Evolutionary conservation across 2,113 vertebrate species (phyloP), one percentile per base, ranked within the genome.

Genomic region (Hippocampus zosterae): DNA sequence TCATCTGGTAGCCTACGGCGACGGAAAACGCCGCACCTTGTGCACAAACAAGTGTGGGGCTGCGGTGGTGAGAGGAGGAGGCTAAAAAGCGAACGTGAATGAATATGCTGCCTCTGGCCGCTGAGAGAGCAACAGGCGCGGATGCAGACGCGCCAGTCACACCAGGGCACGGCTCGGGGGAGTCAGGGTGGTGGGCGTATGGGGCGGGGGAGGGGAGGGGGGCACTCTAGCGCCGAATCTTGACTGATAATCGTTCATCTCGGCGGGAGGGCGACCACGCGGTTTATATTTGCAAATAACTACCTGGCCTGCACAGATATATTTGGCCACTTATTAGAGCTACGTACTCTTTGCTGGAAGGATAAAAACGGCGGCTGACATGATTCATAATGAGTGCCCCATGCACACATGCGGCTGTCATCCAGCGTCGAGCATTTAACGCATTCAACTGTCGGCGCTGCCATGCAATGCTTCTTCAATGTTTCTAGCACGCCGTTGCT

Each of bases 401-500:
- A 48, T 71, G 71, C 78, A 85, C 79, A 71, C 78, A 84, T 70
- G 73, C 76, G 44, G 79, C 81, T 84, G 87, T 83, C 85, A 86
- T 65, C 80, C 71, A 67, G 64, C 80, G 70, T 61, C 29, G 80
- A 81, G 75, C 83, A 65, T 61, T 25, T 79, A 81, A 74, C 83
- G 63, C 80, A 84, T 87, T 80, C 79, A 82, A 79, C 81, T 72
- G 80, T 67, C 76, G 52, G 42, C 63, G 63, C 42, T 65, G 80
- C 80, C 68, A 23, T 63, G 77, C 84, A 81, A 53, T 89, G 88
- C 87, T 87, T 88, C 83, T 27, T 84, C 80, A 80, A 65, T 65
- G 63, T 65, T 65, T 67, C 65, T 23, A 6, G 29, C 74, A 80
- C 85, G 84, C 87, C 88, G 90, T 91, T 91, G 90, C 90, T 90